Base-by-base conservation (phyloP, 2,797 vertebrate species). In the Macropodus opercularis region DNA sequence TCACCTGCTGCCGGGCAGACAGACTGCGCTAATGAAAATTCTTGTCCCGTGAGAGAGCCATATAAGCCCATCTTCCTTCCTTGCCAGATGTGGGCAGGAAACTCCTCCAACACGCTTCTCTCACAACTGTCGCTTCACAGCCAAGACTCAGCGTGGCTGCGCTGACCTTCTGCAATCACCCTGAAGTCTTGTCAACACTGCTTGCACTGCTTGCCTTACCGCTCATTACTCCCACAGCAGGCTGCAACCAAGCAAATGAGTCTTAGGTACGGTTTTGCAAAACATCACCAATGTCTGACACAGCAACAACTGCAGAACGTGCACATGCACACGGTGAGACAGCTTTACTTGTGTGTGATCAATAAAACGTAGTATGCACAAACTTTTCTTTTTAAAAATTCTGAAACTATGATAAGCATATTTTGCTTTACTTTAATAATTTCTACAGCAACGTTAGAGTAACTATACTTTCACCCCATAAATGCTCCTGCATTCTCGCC, bases 41-140 rank as follows among this genome's bases (percentile, higher is more conserved):
- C 27, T 60, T 41, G 23, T 64, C 75, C 77, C 72, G 32, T 1
- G 41, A 68, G 70, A 75, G 51, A 44, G 39, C 41, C 55, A 64
- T 62, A 68, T 79, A 72, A 81, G 59, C 38, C 59, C 47, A 57
- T 81, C 67, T 66, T 76, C 46, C 62, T 67, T 77, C 52, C 76
- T 51, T 49, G 58, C 72, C 85, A 89, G 86, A 90, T 89, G 86
- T 80, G 69, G 69, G 75, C 70, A 80, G 77, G 72, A 85, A 86
- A 62, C 42, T 57, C 69, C 60, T 71, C 53, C 47, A 67, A 63
- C 50, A 54, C 51, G 49, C 55, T 66, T 72, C 67, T 64, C 58
- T 63, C 32, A 48, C 36, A 69, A 70, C 44, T 19, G 71, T 55
- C 15, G 22, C 54, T 77, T 70, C 63, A 63, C 47, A 47, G 48